Percentiles rank a stretch among this genome's conserved stretches.
These are phyloP conservation scores for Syrphus vitripennis DNA, from an alignment of 2,888 invertebrate genomes.

Conservation along the genomic window DNA sequence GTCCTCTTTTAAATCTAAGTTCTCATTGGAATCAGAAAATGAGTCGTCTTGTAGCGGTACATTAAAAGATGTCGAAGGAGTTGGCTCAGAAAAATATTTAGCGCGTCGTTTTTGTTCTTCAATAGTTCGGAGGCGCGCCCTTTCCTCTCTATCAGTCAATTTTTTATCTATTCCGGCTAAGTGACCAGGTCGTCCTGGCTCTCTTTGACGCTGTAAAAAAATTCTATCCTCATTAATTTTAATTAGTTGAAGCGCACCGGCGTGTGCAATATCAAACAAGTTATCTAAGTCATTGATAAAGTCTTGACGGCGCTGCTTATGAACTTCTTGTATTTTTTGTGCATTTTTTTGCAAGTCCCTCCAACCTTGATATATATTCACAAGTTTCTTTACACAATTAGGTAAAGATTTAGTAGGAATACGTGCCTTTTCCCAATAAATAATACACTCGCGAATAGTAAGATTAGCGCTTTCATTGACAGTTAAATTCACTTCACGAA, in stretches of 20 bases:
- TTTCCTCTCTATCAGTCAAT: not conserved
- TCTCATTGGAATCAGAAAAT: not conserved
- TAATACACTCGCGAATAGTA: not conserved
- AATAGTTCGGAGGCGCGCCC: not conserved
- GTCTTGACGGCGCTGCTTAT: not conserved
- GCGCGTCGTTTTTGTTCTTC: not conserved
- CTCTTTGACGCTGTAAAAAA: not conserved
- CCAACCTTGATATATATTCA: conserved; percentile 1
- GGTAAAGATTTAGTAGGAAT: not conserved
- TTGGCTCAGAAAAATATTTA: not conserved
- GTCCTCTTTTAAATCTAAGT: not conserved
- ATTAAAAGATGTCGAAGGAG: not conserved
- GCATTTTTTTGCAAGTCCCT: conserved; percentile 13
- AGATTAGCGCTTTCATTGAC: conserved; percentile 16
- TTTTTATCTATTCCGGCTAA: not conserved
- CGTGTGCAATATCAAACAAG: not conserved
- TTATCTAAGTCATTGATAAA: not conserved
- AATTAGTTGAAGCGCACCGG: not conserved
- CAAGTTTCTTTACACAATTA: conserved; percentile 16
- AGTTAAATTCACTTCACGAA: not conserved
- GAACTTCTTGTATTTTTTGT: not conserved
- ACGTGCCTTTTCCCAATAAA: conserved; percentile 16
- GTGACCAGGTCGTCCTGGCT: not conserved
- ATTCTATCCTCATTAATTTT: not conserved
- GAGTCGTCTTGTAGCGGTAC: not conserved